Evolutionary conservation across 2,113 vertebrate species (phyloP).

Genomic region (Lathamus discolor): DNA sequence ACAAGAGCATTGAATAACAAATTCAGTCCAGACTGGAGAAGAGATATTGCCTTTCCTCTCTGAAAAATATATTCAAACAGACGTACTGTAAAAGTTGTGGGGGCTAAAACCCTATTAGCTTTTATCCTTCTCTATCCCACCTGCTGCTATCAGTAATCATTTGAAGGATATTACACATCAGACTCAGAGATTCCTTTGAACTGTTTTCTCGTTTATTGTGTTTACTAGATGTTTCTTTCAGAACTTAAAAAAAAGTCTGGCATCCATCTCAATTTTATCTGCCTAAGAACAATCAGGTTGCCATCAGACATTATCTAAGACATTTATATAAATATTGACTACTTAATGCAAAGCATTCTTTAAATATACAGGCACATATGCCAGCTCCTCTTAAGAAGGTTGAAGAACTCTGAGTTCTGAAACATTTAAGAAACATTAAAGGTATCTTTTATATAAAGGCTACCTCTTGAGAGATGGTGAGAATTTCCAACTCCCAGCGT

Average conservation of each 20-base stretch:
- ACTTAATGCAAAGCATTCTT: slow-evolving; percentile 21
- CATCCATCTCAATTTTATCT: not conserved
- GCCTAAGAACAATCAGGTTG: not conserved
- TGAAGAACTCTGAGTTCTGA: not conserved
- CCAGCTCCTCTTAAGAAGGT: not conserved
- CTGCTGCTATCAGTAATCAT: not conserved
- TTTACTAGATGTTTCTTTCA: not conserved
- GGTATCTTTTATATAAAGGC: not conserved
- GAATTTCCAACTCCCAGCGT: not conserved
- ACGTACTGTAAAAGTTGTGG: not conserved
- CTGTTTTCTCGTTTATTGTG: not conserved
- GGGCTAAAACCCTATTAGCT: not conserved
- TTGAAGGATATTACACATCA: not conserved
- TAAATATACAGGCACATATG: not conserved
- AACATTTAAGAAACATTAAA: slow-evolving; percentile 14
- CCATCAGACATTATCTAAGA: not conserved
- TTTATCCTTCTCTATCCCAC: not conserved
- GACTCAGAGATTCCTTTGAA: not conserved
- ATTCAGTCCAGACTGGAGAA: not conserved
- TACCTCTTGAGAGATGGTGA: not conserved
- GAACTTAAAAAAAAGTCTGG: not conserved
- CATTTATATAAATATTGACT: slow-evolving; percentile 41
- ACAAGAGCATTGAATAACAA: not conserved
- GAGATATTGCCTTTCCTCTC: not conserved
- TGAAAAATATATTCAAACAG: not conserved